phyloP scores from a whole-genome alignment of 2,888 invertebrate species.

The Thereva unica region DNA sequence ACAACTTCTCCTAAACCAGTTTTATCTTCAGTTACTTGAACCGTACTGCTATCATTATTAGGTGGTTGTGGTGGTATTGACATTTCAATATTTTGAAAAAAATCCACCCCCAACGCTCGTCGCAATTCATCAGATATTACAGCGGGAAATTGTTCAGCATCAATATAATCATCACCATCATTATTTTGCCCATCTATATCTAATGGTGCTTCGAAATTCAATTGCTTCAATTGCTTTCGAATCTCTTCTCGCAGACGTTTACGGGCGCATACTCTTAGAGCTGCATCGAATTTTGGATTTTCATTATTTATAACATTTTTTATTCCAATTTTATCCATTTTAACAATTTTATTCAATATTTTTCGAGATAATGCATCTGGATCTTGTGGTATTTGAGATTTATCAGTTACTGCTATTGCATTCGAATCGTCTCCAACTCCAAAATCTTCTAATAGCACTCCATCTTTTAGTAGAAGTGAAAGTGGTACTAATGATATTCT shows the following conservation, averaged over 20 bases:
- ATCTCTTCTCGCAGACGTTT: slow-evolving; percentile 53
- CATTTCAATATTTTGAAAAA: slow-evolving; percentile 29
- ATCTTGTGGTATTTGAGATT: not conserved
- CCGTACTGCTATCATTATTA: too few relatives aligned
- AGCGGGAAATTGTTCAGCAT: slow-evolving; percentile 52
- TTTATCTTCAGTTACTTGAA: too few relatives aligned
- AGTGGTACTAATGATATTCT: slow-evolving; percentile 26
- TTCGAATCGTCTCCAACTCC: not conserved
- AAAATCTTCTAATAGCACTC: not conserved
- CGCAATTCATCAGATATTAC: slow-evolving; percentile 52
- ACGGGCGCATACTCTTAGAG: slow-evolving; percentile 52
- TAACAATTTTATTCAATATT: slow-evolving; percentile 50
- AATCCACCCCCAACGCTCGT: slow-evolving; percentile 52
- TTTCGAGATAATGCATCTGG: slow-evolving; percentile 43
- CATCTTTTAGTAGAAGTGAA: slow-evolving; percentile 21
- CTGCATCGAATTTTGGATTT: slow-evolving; percentile 54
- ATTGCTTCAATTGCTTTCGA: slow-evolving; percentile 51
- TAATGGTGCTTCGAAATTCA: slow-evolving; percentile 37
- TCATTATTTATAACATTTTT: slow-evolving; percentile 56
- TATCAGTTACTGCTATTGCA: not conserved
- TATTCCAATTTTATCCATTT: slow-evolving; percentile 53
- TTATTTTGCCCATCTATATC: slow-evolving; percentile 11
- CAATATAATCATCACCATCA: not conserved
- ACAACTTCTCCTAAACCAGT: slow-evolving; percentile 8
- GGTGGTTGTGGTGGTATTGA: too few relatives aligned